Evolutionary conservation across 2,888 invertebrate species (phyloP), one percentile per base, ranked within the genome.

Genomic region (Parelbella ahira): DNA sequence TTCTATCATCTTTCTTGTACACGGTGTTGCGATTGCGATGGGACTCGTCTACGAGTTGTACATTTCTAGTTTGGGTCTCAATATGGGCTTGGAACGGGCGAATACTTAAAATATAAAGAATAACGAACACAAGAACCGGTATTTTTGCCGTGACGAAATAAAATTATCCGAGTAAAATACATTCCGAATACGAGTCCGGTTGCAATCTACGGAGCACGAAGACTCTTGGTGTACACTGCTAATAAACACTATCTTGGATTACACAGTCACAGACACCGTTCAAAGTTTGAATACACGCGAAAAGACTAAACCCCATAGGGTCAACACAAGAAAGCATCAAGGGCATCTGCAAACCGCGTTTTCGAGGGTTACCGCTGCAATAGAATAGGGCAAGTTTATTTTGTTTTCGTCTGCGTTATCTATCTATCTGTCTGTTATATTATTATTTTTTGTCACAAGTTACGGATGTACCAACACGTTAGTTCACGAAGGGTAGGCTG

Each of bases 141-240:
- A 68, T 67, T 71, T 73, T 12, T 9, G 2, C 11, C 20, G 7
- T 36, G 11, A 15, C 27, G 9, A 36, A 19, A 15, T 7, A 25
- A 69, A 28, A n/a, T 4, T 67, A 71, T 64, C 51, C 45, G 45
- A 42, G 46, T 33, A 30, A 45, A 44, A 39, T 37, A 68, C 32
- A 67, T 58, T 24, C 19, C n/a, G 11, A 27, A 9, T 15, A 82
- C 79, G 81, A 83, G 87, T 88, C 88, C 88, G 84, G 88, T 86
- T 86, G 87, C 88, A 88, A 83, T 86, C 83, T 72, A 81, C 84
- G 83, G 87, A 87, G 88, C 88, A 87, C 87, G 76, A 87, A 83
- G 82, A 83, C 87, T 87, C 86, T 88, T 84, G 86, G 61, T 60
- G 60, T 61, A 61, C 61, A 61, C 61, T 56, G 58, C 58, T 56